These are phyloP conservation scores for Eilema depressum DNA, from an alignment of 2,888 invertebrate species.

Conservation along the genomic window DNA sequence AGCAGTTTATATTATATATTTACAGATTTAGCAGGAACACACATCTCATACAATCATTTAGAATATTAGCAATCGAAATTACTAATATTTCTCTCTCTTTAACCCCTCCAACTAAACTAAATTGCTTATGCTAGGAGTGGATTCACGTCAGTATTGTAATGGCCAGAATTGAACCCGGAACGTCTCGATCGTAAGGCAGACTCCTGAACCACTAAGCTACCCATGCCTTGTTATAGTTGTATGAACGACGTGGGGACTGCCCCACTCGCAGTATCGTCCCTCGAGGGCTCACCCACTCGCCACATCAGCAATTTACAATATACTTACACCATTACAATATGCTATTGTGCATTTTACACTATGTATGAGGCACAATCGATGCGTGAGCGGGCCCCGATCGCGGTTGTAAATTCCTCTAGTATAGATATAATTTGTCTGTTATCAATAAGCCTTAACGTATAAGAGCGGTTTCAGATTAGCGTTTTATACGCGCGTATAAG, in stretches of 20 bases:
- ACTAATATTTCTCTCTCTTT: too few species aligned
- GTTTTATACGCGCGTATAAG: too few species aligned
- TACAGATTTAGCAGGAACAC: slow-evolving; percentile 40
- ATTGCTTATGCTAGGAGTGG: too few species aligned
- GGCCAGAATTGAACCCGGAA: too few species aligned
- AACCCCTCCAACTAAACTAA: too few species aligned
- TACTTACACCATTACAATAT: slow-evolving; percentile 29
- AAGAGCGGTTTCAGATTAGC: too few species aligned
- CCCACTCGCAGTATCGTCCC: slow-evolving; percentile 15
- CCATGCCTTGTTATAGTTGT: neutral
- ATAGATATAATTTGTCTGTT: slow-evolving; percentile 31
- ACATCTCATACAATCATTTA: neutral
- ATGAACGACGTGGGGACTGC: slow-evolving; percentile 1
- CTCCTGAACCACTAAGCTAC: too few species aligned
- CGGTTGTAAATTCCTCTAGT: slow-evolving; percentile 10
- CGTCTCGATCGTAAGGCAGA: too few species aligned
- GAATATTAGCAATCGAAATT: too few species aligned
- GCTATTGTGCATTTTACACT: slow-evolving; percentile 33
- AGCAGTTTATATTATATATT: slow-evolving; percentile 35
- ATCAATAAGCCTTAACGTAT: slow-evolving; percentile 46
- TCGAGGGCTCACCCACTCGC: slow-evolving; percentile 19
- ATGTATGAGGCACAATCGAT: slow-evolving; percentile 36
- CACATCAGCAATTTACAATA: slow-evolving; percentile 27
- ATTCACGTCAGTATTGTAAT: too few species aligned
- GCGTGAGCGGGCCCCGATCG: slow-evolving; percentile 28